A percentile compares a stretch with the other conserved stretches of the same genome.
These are phyloP conservation scores for Pontoporia blainvillei DNA, from an alignment of 2,113 vertebrate genomes.

Conservation along the genomic window DNA sequence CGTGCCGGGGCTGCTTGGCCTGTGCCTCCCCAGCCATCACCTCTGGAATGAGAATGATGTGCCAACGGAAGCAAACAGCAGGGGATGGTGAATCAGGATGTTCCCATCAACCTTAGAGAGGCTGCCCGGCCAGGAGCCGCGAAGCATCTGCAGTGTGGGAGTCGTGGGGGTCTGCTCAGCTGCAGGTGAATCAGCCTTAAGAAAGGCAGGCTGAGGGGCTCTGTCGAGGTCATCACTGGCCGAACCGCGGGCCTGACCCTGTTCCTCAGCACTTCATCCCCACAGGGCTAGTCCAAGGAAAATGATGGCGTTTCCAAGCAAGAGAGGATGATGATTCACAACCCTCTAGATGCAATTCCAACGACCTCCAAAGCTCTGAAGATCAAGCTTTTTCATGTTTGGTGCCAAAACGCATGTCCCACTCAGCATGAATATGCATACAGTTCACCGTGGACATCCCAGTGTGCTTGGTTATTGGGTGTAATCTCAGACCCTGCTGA, in stretches of 20 bases:
- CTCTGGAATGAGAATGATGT: neutral
- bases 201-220: neutral
- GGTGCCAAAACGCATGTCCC: neutral
- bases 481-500: neutral
- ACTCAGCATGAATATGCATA: rapidly evolving
- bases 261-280: neutral
- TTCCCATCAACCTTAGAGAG: neutral
- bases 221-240: neutral
- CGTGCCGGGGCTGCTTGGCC: neutral
- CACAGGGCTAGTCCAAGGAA: neutral
- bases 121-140: neutral
- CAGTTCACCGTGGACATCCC: neutral
- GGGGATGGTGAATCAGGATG: neutral
- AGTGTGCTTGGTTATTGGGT: neutral
- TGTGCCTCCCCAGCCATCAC: neutral
- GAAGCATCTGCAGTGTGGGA: neutral
- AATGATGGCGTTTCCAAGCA: neutral
- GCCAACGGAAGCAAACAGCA: neutral
- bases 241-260: neutral
- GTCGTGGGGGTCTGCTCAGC: neutral
- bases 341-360: neutral
- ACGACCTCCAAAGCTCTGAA: neutral
- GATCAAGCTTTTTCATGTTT: neutral
- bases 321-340: neutral
- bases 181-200: neutral